Percentiles rank a stretch among this genome's conserved stretches.
These are phyloP conservation scores for Galerucella nymphaeae DNA, from an alignment of 2,888 invertebrate species.

Conservation along the genomic window DNA sequence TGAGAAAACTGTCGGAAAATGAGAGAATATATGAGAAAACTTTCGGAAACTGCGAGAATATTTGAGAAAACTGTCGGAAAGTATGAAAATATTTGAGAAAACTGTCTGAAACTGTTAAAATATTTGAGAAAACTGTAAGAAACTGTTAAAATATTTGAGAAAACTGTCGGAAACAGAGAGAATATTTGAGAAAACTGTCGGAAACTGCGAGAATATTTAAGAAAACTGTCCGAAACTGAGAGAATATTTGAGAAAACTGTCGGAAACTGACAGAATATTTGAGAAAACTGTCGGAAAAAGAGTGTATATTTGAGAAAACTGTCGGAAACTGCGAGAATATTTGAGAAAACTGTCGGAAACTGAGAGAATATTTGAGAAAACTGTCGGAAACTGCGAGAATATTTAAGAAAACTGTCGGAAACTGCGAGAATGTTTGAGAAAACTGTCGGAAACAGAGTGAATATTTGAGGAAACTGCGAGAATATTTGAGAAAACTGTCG, in stretches of 20 bases:
- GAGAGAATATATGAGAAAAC: background rate
- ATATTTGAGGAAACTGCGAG: no score
- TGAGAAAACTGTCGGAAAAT: no score
- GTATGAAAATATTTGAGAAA: no score
- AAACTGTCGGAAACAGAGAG: background rate
- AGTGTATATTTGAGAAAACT: background rate
- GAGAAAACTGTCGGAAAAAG: background rate
- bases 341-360: background rate
- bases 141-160: background rate
- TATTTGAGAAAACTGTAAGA: no score
- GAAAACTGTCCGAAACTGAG: no score
- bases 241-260: no score
- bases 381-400: background rate
- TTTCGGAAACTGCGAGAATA: background rate
- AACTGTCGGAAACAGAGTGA: background rate
- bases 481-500: background rate
- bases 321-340: background rate
- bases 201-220: no score
- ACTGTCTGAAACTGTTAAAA: no score
- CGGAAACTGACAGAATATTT: no score
- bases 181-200: no score
- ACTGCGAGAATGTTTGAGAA: background rate
- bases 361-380: background rate
- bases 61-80: no score
- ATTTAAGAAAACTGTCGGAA: background rate